These are phyloP conservation scores for Caiman crocodilus DNA, from an alignment of 2,797 vertebrate species.

Conservation along the genomic window DNA sequence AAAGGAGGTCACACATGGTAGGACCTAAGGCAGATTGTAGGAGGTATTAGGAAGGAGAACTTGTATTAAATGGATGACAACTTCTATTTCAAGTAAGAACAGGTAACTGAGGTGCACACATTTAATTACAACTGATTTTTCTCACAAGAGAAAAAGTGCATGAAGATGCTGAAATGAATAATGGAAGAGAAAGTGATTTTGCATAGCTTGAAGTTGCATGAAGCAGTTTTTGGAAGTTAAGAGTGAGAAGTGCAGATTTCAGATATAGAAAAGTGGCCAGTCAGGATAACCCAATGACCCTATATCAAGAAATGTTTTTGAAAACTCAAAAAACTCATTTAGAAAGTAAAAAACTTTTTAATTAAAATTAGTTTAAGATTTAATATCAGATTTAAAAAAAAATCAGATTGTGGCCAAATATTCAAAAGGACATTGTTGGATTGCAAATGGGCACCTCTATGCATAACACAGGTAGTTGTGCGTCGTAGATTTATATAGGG, in stretches of 20 bases:
- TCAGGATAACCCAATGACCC: neutral
- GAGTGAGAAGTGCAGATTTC: neutral
- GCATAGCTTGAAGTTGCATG: neutral
- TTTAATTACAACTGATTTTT: slow-evolving; percentile 57
- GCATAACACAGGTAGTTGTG: neutral
- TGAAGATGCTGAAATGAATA: slow-evolving; percentile 9
- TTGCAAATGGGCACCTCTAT: neutral
- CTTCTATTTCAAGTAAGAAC: neutral
- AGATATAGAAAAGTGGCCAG: neutral
- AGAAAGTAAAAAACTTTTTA: neutral
- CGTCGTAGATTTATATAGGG: neutral
- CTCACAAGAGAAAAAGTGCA: neutral
- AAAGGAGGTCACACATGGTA: neutral
- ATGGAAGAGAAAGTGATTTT: slow-evolving; percentile 35
- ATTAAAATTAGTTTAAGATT: neutral
- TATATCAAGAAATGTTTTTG: neutral
- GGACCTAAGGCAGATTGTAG: neutral
- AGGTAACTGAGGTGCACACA: slow-evolving; percentile 22
- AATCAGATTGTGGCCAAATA: neutral
- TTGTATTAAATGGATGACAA: neutral
- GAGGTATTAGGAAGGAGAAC: neutral
- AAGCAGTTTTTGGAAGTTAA: neutral
- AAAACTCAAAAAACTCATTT: neutral
- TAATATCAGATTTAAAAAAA: neutral
- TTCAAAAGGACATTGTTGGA: neutral